These are phyloP conservation scores for Diachasmimorpha longicaudata DNA, from an alignment of 1,140 invertebrate species.

Conservation along the genomic window DNA sequence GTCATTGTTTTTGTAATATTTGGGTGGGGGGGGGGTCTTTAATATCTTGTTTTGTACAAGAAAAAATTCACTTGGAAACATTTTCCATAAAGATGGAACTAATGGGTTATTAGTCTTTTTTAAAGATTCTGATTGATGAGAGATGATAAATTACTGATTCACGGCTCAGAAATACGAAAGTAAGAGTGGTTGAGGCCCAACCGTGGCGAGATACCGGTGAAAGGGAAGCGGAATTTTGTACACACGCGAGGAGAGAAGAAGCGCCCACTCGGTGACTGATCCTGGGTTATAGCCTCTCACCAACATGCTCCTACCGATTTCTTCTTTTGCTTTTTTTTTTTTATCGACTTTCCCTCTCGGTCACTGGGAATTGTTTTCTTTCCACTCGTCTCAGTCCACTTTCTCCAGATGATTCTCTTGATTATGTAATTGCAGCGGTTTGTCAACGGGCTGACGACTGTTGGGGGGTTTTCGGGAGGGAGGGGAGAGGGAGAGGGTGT, in stretches of 20 bases:
- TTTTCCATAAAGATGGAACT: not conserved
- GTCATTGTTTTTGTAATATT: not conserved
- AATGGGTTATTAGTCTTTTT: not conserved
- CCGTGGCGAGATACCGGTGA: conserved; percentile 52
- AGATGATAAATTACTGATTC: conserved; percentile 26
- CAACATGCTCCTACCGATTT: conserved; percentile 30
- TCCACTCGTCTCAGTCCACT: not conserved
- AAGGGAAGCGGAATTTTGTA: conserved; percentile 42
- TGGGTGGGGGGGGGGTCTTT: not conserved
- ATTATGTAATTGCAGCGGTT: not conserved
- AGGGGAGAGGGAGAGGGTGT: too few species aligned
- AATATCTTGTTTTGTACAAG: too few species aligned
- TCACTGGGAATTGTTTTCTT: not conserved
- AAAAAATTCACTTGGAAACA: not conserved
- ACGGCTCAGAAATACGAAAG: conserved; percentile 49
- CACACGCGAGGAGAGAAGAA: not conserved
- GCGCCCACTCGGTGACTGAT: conserved; percentile 12
- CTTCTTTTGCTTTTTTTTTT: conserved; percentile 32
- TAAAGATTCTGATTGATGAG: too few species aligned
- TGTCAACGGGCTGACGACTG: not conserved
- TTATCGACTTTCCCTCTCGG: conserved; percentile 36
- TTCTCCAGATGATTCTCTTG: not conserved
- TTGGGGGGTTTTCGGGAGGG: too few species aligned
- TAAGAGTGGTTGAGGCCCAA: conserved; percentile 44
- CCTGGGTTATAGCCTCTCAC: conserved; percentile 4